A percentile compares a stretch with the other conserved stretches of the same genome.
These are phyloP conservation scores for Dicranocentrus wangi DNA, from an alignment of 2,888 invertebrate species.

Conservation along the genomic window DNA sequence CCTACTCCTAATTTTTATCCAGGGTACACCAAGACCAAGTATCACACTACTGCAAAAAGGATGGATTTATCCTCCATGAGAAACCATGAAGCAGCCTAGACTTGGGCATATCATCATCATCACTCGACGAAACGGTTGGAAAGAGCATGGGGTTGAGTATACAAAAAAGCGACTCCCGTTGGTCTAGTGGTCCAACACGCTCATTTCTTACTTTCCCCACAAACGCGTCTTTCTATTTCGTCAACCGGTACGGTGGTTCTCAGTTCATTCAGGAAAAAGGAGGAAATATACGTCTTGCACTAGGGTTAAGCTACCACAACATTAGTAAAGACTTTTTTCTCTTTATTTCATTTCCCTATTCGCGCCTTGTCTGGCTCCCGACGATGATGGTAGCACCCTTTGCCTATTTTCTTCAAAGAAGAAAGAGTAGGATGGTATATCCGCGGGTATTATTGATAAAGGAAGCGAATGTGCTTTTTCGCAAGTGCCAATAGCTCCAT, in stretches of 20 bases:
- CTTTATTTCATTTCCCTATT: slow-evolving; percentile 7
- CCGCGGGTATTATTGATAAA: slow-evolving; percentile 17
- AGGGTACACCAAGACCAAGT: too few species aligned
- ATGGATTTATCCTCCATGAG: too few species aligned
- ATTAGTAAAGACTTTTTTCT: slow-evolving; percentile 10
- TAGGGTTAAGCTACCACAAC: slow-evolving; percentile 20
- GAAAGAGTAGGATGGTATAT: not conserved
- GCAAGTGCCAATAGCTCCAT: slow-evolving; percentile 31
- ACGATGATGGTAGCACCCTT: slow-evolving; percentile 9
- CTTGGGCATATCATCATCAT: too few species aligned
- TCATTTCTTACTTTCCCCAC: too few species aligned
- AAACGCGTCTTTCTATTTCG: too few species aligned
- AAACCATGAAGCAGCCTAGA: too few species aligned
- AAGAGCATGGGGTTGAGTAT: too few species aligned
- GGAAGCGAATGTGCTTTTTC: slow-evolving; percentile 7
- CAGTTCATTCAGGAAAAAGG: slow-evolving; percentile 2
- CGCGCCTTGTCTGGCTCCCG: slow-evolving; percentile 6
- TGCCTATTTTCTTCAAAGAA: not conserved
- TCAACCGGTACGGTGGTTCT: not conserved
- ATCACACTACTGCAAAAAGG: too few species aligned
- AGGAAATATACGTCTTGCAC: slow-evolving; percentile 21
- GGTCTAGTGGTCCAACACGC: too few species aligned
- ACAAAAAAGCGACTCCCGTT: too few species aligned
- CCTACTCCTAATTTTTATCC: slow-evolving; percentile 16
- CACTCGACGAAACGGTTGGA: too few species aligned